These are phyloP conservation scores for Anarhynchus alexandrinus DNA, from an alignment of 2,113 vertebrate species.

Conservation along the genomic window DNA sequence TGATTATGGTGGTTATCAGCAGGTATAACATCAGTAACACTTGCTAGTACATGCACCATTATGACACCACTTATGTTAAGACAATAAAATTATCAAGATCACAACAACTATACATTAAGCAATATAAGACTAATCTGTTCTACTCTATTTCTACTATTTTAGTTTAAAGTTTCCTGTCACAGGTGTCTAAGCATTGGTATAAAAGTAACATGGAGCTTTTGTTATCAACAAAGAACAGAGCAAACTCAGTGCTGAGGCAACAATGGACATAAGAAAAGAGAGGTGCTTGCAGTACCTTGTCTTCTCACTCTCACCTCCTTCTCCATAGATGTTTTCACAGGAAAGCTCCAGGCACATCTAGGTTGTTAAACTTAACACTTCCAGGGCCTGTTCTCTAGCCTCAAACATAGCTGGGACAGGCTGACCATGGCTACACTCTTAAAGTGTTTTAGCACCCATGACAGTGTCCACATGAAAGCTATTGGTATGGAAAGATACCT, in stretches of 20 bases:
- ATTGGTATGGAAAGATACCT: not conserved
- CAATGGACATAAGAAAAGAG: not conserved
- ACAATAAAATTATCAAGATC: not conserved
- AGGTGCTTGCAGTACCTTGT: not conserved
- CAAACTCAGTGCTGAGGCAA: not conserved
- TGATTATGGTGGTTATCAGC: not conserved
- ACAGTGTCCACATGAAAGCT: not conserved
- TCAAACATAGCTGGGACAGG: not conserved
- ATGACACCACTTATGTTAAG: not conserved
- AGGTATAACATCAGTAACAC: not conserved
- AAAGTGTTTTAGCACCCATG: not conserved
- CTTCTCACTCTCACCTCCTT: not conserved
- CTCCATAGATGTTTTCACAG: not conserved
- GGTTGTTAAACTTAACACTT: not conserved
- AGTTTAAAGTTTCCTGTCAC: not conserved
- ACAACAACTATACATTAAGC: not conserved
- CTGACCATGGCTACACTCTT: not conserved
- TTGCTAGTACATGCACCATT: not conserved
- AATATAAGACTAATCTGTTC: not conserved
- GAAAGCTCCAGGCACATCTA: not conserved
- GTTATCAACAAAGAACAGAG: not conserved
- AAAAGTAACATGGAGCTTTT: not conserved
- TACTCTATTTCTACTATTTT: not conserved
- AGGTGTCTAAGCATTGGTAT: not conserved
- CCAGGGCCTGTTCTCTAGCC: not conserved